These are phyloP conservation scores for Blomia tropicalis DNA, from an alignment of 2,888 invertebrate species.

Conservation along the genomic window DNA sequence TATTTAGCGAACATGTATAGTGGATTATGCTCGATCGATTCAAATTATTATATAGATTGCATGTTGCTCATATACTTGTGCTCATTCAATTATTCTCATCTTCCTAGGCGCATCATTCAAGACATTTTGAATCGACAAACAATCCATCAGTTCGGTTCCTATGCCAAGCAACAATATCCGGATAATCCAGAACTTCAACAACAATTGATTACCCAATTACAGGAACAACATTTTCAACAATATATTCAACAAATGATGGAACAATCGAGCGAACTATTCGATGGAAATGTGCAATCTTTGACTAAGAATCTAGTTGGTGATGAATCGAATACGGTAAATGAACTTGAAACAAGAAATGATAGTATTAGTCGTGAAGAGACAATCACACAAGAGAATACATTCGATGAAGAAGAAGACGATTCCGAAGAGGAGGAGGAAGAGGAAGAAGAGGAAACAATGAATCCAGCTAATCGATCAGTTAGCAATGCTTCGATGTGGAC, in stretches of 20 bases:
- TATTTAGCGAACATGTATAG: neutral
- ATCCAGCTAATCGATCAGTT: slow-evolving; percentile 24
- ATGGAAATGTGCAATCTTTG: neutral
- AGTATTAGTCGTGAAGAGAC: neutral
- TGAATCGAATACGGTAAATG: too few species aligned
- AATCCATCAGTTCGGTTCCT: slow-evolving; percentile 68
- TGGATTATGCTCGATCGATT: neutral
- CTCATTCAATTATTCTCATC: neutral
- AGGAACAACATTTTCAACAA: slow-evolving; percentile 96
- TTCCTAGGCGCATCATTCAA: slow-evolving; percentile 52
- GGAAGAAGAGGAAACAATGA: slow-evolving; percentile 31
- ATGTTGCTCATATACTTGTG: neutral
- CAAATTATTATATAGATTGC: neutral
- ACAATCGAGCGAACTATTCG: slow-evolving; percentile 30
- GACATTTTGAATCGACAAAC: slow-evolving; percentile 91
- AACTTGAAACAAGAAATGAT: too few species aligned
- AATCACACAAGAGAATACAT: neutral
- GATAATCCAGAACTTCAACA: slow-evolving; percentile 60
- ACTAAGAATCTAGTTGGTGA: neutral
- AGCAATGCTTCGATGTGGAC: slow-evolving; percentile 85
- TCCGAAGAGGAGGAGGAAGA: slow-evolving; percentile 10
- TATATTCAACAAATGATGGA: slow-evolving; percentile 71
- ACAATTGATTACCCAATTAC: slow-evolving; percentile 74
- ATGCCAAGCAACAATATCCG: slow-evolving; percentile 77
- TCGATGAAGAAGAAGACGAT: slow-evolving; percentile 7